Percentiles rank a stretch among this genome's conserved stretches.
Conservation (phyloP, 2,888 invertebrate species). For the Meta bourneti region DNA sequence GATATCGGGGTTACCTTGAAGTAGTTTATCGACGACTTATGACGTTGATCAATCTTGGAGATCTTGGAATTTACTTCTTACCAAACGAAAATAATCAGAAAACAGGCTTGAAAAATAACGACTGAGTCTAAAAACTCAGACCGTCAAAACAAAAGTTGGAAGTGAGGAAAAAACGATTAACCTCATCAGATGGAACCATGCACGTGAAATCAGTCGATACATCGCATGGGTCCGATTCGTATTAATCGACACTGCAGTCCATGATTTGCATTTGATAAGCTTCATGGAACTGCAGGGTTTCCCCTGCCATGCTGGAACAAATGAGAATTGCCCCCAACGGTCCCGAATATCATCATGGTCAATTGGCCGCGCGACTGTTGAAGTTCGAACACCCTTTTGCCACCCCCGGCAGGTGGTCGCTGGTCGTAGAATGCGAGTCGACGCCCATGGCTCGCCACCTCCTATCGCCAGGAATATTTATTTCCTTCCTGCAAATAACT, state of each 20-base stretch:
- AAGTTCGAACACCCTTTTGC: constrained; percentile 53
- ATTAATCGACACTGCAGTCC: not conserved
- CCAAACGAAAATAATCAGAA: not conserved
- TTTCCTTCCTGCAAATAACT: not conserved
- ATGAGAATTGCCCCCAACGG: not conserved
- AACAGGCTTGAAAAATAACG: too few species aligned
- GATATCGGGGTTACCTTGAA: too few species aligned
- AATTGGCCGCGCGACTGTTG: constrained; percentile 34
- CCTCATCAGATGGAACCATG: too few species aligned
- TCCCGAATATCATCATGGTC: constrained; percentile 7
- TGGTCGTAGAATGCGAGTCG: constrained; percentile 29
- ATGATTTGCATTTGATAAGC: not conserved
- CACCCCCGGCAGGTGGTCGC: constrained; percentile 58
- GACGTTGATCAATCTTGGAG: not conserved
- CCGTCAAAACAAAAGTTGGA: too few species aligned
- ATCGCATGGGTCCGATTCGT: not conserved
- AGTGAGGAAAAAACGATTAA: too few species aligned
- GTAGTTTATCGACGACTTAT: too few species aligned
- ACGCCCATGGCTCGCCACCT: constrained; percentile 63
- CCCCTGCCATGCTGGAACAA: not conserved
- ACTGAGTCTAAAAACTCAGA: too few species aligned
- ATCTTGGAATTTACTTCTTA: too few species aligned
- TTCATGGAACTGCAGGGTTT: not conserved
- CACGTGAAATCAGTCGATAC: not conserved
- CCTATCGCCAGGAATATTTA: constrained; percentile 11